Conservation (phyloP, 2,113 vertebrate genomes). For the Pavo muticus region DNA sequence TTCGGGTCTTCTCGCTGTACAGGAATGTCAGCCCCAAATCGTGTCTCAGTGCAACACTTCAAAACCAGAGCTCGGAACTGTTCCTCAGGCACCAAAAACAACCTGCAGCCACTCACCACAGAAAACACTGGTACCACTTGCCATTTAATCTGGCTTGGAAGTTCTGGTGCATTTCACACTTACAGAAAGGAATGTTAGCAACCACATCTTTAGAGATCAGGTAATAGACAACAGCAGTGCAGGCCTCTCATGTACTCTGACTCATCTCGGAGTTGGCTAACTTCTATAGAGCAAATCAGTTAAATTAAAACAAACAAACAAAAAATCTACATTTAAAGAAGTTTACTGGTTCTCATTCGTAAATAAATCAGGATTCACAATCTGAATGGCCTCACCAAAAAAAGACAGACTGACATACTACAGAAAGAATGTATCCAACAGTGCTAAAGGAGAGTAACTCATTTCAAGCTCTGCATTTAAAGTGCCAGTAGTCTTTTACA, state of each 20-base stretch:
- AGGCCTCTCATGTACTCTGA: background rate
- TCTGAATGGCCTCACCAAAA: background rate
- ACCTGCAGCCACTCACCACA: background rate
- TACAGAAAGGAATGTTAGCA: background rate
- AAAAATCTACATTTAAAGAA: background rate
- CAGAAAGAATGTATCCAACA: background rate
- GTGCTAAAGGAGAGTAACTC: background rate
- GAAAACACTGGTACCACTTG: background rate
- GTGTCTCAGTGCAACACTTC: constrained; percentile 25
- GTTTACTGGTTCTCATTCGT: background rate
- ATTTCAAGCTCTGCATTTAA: constrained; percentile 63
- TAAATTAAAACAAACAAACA: background rate
- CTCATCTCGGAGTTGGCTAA: background rate
- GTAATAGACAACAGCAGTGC: background rate
- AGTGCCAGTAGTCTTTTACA: constrained; percentile 13
- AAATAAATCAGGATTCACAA: background rate
- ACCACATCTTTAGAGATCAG: background rate
- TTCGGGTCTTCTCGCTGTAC: constrained; percentile 53
- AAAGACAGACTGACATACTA: background rate
- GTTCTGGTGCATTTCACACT: background rate
- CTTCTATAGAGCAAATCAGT: background rate
- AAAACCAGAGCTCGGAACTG: constrained; percentile 61
- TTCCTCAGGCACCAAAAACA: background rate
- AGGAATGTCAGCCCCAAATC: constrained; percentile 52
- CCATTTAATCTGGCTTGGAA: background rate